Conservation (phyloP, 2,797 vertebrate species). For the Gallinago stenura region DNA sequence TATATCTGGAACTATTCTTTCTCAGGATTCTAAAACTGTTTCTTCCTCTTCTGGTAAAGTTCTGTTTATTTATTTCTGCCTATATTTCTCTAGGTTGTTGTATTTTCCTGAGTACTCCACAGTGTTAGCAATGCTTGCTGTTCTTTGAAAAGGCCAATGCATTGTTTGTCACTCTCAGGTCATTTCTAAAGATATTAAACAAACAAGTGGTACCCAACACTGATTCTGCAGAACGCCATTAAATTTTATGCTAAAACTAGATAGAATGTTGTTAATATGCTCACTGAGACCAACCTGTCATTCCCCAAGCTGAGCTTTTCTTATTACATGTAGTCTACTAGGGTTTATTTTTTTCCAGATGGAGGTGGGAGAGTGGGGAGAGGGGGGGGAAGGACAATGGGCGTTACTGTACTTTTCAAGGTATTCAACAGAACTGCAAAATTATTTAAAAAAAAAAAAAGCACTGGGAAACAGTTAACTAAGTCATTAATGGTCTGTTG, state of each 20-base stretch:
- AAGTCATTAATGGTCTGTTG: background rate
- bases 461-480: background rate
- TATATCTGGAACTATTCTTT: background rate
- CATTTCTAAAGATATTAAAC: background rate
- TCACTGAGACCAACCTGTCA: background rate
- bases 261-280: background rate
- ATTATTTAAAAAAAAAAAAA: background rate
- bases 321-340: background rate
- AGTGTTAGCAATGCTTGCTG: background rate
- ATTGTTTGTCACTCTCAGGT: background rate
- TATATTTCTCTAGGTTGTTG: background rate
- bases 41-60: background rate
- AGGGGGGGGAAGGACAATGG: fast-evolving
- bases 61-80: background rate
- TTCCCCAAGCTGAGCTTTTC: background rate
- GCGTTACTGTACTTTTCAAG: background rate
- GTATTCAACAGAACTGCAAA: background rate
- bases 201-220: background rate
- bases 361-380: background rate
- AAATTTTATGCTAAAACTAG: background rate
- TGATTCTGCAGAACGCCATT: background rate
- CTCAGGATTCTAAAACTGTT: background rate
- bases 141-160: background rate
- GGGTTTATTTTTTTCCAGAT: background rate
- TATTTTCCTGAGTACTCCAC: background rate